Evolutionary conservation across 64 coral and sea anemone genomes (phyloP).

Genomic region (Cladopsammia gracilis): DNA sequence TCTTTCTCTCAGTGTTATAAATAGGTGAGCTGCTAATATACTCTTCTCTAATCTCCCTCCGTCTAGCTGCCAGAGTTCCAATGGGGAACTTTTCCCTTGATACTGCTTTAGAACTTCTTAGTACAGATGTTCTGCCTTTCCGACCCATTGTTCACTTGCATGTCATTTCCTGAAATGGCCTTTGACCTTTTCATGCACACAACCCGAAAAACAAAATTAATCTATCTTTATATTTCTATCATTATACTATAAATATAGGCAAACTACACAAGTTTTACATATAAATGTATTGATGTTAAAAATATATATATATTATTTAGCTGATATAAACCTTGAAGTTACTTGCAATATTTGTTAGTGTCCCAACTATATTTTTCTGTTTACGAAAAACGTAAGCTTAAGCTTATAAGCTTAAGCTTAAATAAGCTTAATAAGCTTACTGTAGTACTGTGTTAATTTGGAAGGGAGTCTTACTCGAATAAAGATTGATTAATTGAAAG

Average conservation of each 20-base stretch:
- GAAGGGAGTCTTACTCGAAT: neutral
- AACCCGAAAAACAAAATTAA: neutral
- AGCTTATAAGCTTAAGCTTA: neutral
- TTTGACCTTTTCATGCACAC: neutral
- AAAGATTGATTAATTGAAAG: no score
- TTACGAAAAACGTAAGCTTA: neutral
- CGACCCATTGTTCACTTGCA: neutral
- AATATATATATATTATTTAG: no score
- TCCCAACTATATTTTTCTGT: neutral
- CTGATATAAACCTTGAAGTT: neutral
- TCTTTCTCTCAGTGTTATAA: no score
- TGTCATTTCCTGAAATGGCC: neutral
- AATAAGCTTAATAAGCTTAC: neutral
- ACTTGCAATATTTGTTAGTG: neutral
- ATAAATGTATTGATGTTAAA: neutral
- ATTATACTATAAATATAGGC: neutral
- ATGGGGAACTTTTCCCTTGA: neutral
- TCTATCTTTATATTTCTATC: neutral
- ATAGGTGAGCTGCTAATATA: neutral
- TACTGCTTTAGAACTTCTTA: neutral
- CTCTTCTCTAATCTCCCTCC: slow-evolving; percentile 5
- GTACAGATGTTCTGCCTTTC: neutral
- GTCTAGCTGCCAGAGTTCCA: neutral
- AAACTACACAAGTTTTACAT: neutral
- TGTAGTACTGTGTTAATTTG: neutral